Percentiles rank a stretch among this genome's conserved stretches.
phyloP scores from a whole-genome alignment of 1,140 invertebrate species.

The Semibalanus balanoides region DNA sequence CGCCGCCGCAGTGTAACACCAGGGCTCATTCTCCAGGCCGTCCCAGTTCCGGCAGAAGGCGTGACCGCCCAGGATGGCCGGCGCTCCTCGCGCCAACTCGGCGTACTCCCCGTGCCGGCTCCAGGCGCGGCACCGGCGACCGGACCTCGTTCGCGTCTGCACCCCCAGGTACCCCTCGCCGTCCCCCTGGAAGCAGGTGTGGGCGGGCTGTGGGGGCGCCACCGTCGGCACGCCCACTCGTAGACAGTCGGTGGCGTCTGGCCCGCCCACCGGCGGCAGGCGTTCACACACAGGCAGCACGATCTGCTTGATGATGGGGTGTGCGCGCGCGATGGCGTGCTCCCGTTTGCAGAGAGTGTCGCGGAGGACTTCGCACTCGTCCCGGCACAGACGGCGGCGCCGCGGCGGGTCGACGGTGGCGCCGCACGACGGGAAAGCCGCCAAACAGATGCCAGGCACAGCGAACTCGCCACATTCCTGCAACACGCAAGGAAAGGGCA shows the following conservation, averaged over 20 bases:
- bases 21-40: conserved; percentile 58
- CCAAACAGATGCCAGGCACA: conserved; percentile 24
- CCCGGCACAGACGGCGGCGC: conserved; percentile 64
- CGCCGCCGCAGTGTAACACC: conserved; percentile 56
- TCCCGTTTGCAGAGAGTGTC: conserved; percentile 76
- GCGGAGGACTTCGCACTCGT: conserved; percentile 42
- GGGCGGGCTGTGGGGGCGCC: conserved; percentile 10
- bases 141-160: conserved; percentile 51
- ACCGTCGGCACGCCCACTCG: conserved; percentile 52
- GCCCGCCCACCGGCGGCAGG: conserved; percentile 57
- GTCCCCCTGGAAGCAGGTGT: conserved; percentile 66
- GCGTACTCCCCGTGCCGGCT: conserved; percentile 44
- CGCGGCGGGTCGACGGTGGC: conserved; percentile 33
- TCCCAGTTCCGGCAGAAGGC: conserved; percentile 79
- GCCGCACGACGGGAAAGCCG: conserved; percentile 77
- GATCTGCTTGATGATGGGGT: conserved; percentile 65
- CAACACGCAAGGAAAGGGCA: background rate
- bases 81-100: conserved; percentile 50
- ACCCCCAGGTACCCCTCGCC: conserved; percentile 66
- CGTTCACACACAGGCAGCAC: conserved; percentile 72
- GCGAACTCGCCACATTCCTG: background rate
- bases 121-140: conserved; percentile 67
- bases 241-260: conserved; percentile 56
- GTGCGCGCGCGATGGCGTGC: conserved; percentile 81
- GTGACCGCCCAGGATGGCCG: conserved; percentile 68